Base-by-base conservation (phyloP, 2,888 invertebrate genomes). In the Serripes groenlandicus region DNA sequence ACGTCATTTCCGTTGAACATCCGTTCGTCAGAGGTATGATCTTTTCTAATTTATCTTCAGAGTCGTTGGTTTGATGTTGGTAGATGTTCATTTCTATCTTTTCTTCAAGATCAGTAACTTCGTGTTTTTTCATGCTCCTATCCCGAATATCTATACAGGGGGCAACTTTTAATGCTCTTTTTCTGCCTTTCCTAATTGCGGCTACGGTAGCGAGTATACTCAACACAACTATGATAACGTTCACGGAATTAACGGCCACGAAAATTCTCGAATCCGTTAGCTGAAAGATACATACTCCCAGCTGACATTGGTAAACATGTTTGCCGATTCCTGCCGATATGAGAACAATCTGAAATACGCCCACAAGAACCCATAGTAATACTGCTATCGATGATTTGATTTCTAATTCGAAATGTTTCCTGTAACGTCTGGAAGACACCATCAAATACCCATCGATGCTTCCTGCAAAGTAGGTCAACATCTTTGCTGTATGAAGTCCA, bases 371-470 rank as follows among this genome's bases (percentile, higher is more conserved):
- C 66, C 66, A 66, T 18, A 66, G 32, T 28, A 66, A 23, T 26
- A 66, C 42, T 23, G 66, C 66, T 1, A 66, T 18, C 23, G 66
- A 66, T 7, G 66, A 66, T 66, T 66, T 66, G n/a, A 66, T 66
- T 26, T 66, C 66, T 21, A 21, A 26, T 5, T 34, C 26, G 28
- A 66, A 66, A 42, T 26, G 23, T 23, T 42, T 37, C 26, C 66
- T 37, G 35, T 66, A 66, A 23, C 42, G 30, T n/a, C 35, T 66
- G 0, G 66, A 66, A 9, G 66, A 23, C n/a, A 66, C 66, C 66
- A 66, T 66, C 28, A 66, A 28, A 26, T 66, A 66, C 15, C 35
- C 37, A 28, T 66, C 66, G 26, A 66, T n/a, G 42, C 66, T 42
- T n/a, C 42, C 66, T 9, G 66, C 42, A 42, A 66, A 42, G 11